phyloP scores from a whole-genome alignment of 1,140 invertebrate species.

The Helicoverpa zea region DNA sequence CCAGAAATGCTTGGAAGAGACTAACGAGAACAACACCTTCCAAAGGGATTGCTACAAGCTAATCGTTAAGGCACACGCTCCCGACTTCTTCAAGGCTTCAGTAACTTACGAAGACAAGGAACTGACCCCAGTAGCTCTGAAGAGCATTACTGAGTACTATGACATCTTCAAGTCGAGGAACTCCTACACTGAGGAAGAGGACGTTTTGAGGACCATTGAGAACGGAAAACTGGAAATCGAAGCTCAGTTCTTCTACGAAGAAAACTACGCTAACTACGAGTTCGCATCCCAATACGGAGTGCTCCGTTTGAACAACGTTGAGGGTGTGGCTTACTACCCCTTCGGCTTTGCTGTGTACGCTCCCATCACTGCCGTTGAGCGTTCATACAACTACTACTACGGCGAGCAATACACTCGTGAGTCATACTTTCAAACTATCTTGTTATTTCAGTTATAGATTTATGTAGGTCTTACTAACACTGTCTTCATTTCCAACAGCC shows the following conservation, averaged over 20 bases:
- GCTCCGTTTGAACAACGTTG: constrained; percentile 75
- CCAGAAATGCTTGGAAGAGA: constrained; percentile 85
- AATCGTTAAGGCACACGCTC: constrained; percentile 80
- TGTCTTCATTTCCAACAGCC: too few species aligned
- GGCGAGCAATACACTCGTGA: constrained; percentile 81
- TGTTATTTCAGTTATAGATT: too few species aligned
- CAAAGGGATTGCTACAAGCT: constrained; percentile 86
- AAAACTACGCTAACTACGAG: constrained; percentile 76
- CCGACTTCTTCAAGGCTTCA: constrained; percentile 82
- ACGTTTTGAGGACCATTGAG: constrained; percentile 62
- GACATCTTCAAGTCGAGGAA: constrained; percentile 69
- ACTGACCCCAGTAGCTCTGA: constrained; percentile 64
- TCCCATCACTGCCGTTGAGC: constrained; percentile 71
- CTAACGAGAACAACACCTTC: constrained; percentile 86
- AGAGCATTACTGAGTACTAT: constrained; percentile 70
- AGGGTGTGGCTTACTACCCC: constrained; percentile 65
- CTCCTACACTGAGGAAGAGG: constrained; percentile 61
- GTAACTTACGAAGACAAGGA: constrained; percentile 86
- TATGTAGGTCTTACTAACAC: too few species aligned
- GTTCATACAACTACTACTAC: constrained; percentile 74
- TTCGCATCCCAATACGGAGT: constrained; percentile 79
- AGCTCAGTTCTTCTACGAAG: constrained; percentile 73
- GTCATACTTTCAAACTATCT: constrained; percentile 54
- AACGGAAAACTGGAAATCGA: constrained; percentile 85
- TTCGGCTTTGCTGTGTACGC: constrained; percentile 81